Percentiles rank a stretch among this genome's conserved stretches.
phyloP scores from a whole-genome alignment of 1,140 invertebrate genomes.

The Coelopa frigida region DNA sequence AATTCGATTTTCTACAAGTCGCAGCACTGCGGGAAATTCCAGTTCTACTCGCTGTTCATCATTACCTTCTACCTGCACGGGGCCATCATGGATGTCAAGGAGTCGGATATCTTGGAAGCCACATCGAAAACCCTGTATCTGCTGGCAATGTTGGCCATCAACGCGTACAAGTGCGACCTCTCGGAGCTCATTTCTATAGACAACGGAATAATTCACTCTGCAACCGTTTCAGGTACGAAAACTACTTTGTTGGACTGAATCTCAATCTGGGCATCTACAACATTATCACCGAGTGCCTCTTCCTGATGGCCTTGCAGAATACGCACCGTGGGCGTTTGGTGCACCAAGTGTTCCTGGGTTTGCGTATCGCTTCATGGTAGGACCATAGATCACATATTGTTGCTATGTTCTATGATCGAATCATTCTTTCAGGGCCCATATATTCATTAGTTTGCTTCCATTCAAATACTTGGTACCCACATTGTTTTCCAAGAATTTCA shows the following conservation, averaged over 20 bases:
- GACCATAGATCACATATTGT: neutral
- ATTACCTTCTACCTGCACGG: conserved; percentile 40
- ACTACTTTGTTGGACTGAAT: conserved; percentile 41
- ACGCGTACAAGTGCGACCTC: conserved; percentile 38
- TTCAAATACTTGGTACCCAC: conserved; percentile 43
- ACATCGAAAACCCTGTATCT: conserved; percentile 37
- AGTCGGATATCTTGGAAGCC: conserved; percentile 34
- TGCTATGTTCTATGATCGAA: neutral
- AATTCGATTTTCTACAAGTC: conserved; percentile 40
- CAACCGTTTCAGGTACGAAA: conserved; percentile 31
- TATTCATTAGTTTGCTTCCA: conserved; percentile 37
- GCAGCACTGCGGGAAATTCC: conserved; percentile 38
- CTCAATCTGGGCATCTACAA: conserved; percentile 34
- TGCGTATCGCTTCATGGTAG: conserved; percentile 34
- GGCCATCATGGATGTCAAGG: conserved; percentile 39
- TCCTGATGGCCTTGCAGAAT: conserved; percentile 30
- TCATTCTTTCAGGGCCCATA: conserved; percentile 20
- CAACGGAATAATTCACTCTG: neutral
- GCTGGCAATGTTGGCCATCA: conserved; percentile 29
- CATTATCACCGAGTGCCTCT: conserved; percentile 34
- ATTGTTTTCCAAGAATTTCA: conserved; percentile 41
- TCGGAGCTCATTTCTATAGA: too few species aligned
- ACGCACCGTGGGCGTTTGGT: conserved; percentile 29
- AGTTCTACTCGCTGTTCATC: conserved; percentile 40
- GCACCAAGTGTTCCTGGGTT: conserved; percentile 36